Evolutionary conservation across 1,140 invertebrate genomes (phyloP).

Genomic region (Drosophila lini): DNA sequence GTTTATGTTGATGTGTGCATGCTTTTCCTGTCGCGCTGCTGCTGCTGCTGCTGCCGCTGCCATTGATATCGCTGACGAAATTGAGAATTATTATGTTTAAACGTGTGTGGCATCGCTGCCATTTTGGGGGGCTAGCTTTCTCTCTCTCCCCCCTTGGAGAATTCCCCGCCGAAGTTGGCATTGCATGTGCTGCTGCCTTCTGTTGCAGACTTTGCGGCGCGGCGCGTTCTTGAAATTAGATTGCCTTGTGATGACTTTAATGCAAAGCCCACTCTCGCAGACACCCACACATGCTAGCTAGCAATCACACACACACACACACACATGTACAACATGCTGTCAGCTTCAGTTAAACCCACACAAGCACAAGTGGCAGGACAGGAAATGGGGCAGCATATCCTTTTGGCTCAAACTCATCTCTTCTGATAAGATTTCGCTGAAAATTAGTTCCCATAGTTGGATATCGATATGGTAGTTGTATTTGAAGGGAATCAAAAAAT

Average conservation of each 20-base stretch:
- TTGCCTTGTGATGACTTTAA: conserved; percentile 56
- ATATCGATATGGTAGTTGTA: background rate
- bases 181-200: conserved; percentile 50
- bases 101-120: conserved; percentile 68
- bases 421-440: background rate
- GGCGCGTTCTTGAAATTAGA: conserved; percentile 58
- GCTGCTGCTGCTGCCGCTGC: conserved; percentile 26
- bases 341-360: conserved; percentile 36
- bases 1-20: conserved; percentile 79
- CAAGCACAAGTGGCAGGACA: conserved; percentile 16
- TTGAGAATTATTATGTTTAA: conserved; percentile 83
- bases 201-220: conserved; percentile 63
- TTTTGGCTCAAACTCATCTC: background rate
- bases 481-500: background rate
- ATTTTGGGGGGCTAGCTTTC: conserved; percentile 25
- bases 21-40: conserved; percentile 65
- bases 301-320: conserved; percentile 6
- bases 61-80: conserved; percentile 81
- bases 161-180: conserved; percentile 24
- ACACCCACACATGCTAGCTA: conserved; percentile 11
- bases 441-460: background rate
- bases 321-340: conserved; percentile 4
- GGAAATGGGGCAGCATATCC: conserved; percentile 21
- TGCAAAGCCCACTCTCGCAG: conserved; percentile 35
- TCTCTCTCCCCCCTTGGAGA: background rate